phyloP scores from a whole-genome alignment of 2,113 vertebrate species.

The Cettia cetti region DNA sequence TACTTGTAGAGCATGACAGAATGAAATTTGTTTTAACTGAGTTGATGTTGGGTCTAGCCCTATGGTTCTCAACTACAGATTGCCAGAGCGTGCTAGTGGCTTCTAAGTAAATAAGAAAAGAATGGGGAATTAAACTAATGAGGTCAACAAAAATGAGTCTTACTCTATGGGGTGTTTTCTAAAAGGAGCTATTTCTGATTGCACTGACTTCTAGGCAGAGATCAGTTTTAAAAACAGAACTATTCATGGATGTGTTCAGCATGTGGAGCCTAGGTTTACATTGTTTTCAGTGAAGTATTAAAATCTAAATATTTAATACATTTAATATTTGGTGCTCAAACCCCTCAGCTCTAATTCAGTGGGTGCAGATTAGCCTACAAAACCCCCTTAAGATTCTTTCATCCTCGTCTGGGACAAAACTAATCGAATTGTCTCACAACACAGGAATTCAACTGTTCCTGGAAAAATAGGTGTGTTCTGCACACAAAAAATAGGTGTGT shows the following conservation, averaged over 20 bases:
- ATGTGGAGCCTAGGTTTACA: neutral
- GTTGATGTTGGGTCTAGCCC: neutral
- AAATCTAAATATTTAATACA: neutral
- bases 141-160: neutral
- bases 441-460: neutral
- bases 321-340: neutral
- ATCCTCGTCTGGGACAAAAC: neutral
- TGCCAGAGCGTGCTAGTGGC: neutral
- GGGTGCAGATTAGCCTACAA: neutral
- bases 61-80: neutral
- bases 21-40: neutral
- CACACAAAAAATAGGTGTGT: neutral
- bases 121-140: neutral
- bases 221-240: neutral
- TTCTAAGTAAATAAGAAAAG: neutral
- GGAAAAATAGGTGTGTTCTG: neutral
- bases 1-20: neutral
- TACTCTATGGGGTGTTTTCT: neutral
- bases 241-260: neutral
- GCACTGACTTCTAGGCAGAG: neutral
- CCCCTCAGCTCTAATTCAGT: neutral
- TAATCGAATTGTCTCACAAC: neutral
- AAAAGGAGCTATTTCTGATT: neutral
- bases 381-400: neutral
- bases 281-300: neutral